phyloP scores from a whole-genome alignment of 2,797 vertebrate species.

The Fringilla coelebs region DNA sequence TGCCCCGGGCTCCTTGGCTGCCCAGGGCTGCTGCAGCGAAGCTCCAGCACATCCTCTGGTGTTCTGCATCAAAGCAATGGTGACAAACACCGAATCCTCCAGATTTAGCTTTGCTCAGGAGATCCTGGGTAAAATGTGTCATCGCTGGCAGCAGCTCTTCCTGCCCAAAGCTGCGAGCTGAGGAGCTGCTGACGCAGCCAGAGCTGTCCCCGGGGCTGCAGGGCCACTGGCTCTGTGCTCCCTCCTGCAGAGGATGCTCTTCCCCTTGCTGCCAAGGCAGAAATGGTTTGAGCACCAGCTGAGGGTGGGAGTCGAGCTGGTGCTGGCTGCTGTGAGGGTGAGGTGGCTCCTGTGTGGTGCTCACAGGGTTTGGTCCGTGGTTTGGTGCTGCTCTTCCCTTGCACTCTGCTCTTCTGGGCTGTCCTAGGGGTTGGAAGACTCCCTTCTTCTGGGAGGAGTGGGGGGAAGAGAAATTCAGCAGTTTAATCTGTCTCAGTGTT shows the following conservation, averaged over 20 bases:
- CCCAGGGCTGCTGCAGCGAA: fast-evolving
- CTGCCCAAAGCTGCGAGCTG: fast-evolving
- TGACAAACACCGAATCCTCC: background rate
- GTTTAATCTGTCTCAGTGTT: background rate
- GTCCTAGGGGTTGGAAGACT: background rate
- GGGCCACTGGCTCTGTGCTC: background rate
- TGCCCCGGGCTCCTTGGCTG: background rate
- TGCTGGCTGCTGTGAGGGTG: background rate
- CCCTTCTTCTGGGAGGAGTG: background rate
- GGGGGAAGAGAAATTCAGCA: background rate
- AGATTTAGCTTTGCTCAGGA: background rate
- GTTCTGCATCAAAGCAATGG: background rate
- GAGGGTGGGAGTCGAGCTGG: background rate
- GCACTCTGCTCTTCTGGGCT: background rate
- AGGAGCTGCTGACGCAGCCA: background rate
- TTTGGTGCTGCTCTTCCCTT: background rate
- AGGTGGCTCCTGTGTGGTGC: background rate
- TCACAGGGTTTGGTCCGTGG: background rate
- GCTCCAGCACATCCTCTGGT: background rate
- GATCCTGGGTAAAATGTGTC: background rate
- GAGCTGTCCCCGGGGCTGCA: background rate
- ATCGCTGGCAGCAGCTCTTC: background rate
- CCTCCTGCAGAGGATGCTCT: background rate
- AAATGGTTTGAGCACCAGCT: fast-evolving
- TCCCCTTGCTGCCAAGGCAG: background rate